phyloP scores from a whole-genome alignment of 2,888 invertebrate genomes.

The Hetaerina titia region DNA sequence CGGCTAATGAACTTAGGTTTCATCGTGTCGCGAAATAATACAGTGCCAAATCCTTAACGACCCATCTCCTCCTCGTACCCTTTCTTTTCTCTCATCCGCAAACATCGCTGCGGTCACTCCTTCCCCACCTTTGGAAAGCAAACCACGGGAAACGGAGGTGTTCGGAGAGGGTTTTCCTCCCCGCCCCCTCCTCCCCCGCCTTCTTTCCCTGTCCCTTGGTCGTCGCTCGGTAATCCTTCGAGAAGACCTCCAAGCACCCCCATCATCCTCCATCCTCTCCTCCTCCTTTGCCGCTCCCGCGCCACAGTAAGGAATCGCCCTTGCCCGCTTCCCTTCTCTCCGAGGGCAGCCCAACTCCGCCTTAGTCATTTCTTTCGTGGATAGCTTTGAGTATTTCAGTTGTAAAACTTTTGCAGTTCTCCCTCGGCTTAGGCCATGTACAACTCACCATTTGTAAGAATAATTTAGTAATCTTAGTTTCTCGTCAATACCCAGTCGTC shows the following conservation, averaged over 20 bases:
- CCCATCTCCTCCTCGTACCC: background rate
- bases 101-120: constrained; percentile 21
- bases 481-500: too few species aligned
- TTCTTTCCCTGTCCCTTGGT: background rate
- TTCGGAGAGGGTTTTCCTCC: background rate
- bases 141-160: background rate
- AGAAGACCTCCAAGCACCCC: constrained; percentile 43
- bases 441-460: too few species aligned
- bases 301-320: background rate
- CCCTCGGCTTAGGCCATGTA: too few species aligned
- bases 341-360: too few species aligned
- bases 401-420: too few species aligned
- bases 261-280: background rate
- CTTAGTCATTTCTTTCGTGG: too few species aligned
- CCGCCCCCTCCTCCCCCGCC: background rate
- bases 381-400: too few species aligned
- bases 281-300: background rate
- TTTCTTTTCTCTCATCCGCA: constrained; percentile 8
- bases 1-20: constrained; percentile 29
- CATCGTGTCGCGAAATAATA: constrained; percentile 26
- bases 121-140: background rate
- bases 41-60: constrained; percentile 32
- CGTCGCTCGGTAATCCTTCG: constrained; percentile 26
- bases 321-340: background rate
- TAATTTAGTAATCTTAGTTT: too few species aligned